Conservation (phyloP, 2,888 invertebrate genomes). For the Platycheirus rosarum region DNA sequence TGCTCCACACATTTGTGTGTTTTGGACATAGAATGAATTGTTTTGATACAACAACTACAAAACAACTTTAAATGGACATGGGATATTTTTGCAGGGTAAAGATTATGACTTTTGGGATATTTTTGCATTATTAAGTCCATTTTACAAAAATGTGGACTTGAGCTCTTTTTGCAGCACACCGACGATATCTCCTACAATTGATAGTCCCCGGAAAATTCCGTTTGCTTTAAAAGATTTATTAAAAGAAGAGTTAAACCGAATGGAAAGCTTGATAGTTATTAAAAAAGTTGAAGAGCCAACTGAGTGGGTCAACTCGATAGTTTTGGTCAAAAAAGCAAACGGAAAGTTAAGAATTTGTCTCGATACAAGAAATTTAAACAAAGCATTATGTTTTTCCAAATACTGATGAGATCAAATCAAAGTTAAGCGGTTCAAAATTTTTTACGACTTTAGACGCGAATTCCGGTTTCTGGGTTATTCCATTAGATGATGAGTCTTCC, state of each 20-base stretch:
- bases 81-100: too few species aligned
- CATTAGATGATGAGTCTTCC: conserved; percentile 72
- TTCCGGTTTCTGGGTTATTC: conserved; percentile 72
- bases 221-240: not conserved
- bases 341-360: conserved; percentile 61
- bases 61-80: too few species aligned
- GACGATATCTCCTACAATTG: too few species aligned
- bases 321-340: conserved; percentile 60
- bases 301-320: conserved; percentile 69
- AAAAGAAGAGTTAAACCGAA: not conserved
- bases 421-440: conserved; percentile 15
- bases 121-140: too few species aligned
- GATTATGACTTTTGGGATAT: too few species aligned
- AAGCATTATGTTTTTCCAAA: conserved; percentile 58
- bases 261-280: conserved; percentile 43
- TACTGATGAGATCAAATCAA: conserved; percentile 10
- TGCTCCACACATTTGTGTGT: too few species aligned
- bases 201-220: conserved; percentile 3
- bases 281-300: conserved; percentile 58
- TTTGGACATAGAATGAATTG: too few species aligned
- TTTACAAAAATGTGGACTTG: too few species aligned
- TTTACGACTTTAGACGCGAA: conserved; percentile 37
- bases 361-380: conserved; percentile 71
- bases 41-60: too few species aligned
- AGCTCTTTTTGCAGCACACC: too few species aligned